Evolutionary conservation across 2,113 vertebrate species (phyloP).

Genomic region (Dermatemys mawii): DNA sequence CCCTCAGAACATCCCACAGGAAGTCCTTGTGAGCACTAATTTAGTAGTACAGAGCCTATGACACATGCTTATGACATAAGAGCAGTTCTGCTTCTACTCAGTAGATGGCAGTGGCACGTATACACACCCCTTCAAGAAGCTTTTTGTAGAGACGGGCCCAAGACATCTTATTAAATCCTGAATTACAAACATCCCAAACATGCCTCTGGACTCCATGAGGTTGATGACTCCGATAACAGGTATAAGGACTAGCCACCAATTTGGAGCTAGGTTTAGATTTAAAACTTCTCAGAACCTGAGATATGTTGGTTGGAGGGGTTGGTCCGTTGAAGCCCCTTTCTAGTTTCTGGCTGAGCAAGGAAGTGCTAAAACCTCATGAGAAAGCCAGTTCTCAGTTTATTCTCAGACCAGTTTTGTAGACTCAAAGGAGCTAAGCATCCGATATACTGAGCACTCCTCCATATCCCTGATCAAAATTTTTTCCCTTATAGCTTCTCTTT

Average conservation of each 20-base stretch:
- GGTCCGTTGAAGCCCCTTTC: background rate
- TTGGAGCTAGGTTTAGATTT: background rate
- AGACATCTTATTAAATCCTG: background rate
- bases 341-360: background rate
- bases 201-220: background rate
- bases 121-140: background rate
- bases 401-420: background rate
- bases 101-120: background rate
- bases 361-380: background rate
- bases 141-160: background rate
- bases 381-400: background rate
- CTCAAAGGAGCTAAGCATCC: background rate
- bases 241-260: accelerated
- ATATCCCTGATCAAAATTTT: background rate
- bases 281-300: slow-evolving; percentile 5
- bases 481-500: background rate
- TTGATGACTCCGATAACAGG: background rate
- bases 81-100: background rate
- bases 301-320: background rate
- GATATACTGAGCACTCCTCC: background rate
- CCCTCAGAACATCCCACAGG: background rate
- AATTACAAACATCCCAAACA: background rate
- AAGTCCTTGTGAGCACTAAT: background rate
- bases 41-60: background rate
- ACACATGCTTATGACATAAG: background rate